These are phyloP conservation scores for Bactericera cockerelli DNA, from an alignment of 1,140 invertebrate species.

Conservation along the genomic window DNA sequence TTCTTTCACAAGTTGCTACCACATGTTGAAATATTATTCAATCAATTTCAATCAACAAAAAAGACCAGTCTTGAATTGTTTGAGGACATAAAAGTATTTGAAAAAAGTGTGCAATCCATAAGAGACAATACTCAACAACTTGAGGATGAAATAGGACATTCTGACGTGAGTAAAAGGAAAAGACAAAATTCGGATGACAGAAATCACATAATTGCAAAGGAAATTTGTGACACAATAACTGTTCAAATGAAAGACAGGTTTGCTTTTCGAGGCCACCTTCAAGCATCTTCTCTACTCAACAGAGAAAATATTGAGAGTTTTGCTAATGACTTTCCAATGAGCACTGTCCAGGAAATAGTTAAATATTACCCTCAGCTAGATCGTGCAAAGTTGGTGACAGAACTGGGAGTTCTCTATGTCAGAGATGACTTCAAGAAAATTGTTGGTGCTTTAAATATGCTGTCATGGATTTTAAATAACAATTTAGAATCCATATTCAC, in stretches of 20 bases:
- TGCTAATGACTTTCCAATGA: background rate
- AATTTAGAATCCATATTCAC: conserved; percentile 19
- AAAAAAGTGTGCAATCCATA: too few species aligned
- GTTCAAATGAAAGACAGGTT: too few species aligned
- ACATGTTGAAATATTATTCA: too few species aligned
- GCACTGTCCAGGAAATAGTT: too few species aligned
- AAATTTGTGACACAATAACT: too few species aligned
- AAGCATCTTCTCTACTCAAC: background rate
- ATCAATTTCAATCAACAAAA: too few species aligned
- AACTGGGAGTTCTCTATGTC: too few species aligned
- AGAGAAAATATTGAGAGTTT: background rate
- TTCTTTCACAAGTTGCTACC: conserved; percentile 10
- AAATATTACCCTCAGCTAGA: background rate
- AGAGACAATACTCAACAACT: too few species aligned
- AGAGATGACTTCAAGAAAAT: too few species aligned
- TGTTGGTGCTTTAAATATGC: background rate
- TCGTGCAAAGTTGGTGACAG: too few species aligned
- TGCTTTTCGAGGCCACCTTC: background rate
- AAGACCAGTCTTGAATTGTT: background rate
- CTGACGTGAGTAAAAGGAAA: background rate
- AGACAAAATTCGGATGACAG: background rate
- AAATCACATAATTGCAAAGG: too few species aligned
- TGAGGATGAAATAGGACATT: background rate
- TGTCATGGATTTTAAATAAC: background rate
- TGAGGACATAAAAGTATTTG: background rate